Base-by-base conservation (phyloP, 2,888 invertebrate species). In the Bursaphelenchus okinawaensis region DNA sequence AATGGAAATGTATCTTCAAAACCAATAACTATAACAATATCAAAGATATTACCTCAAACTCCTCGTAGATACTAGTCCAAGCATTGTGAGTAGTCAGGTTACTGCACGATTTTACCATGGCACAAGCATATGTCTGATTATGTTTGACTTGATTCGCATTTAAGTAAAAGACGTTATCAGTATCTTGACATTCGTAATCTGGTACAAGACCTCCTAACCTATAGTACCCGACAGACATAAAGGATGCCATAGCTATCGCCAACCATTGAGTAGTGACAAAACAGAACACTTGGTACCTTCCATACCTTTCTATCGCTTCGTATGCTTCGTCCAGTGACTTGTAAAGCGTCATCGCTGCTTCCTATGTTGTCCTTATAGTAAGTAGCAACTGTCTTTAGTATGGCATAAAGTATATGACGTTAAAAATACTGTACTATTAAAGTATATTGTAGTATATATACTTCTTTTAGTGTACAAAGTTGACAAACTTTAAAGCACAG, bases 171-270 rank as follows among this genome's bases (percentile, higher is more conserved):
- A n/a, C 22, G 40, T 68, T 55, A 23, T 68, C 55, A 55, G 52
- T 26, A 62, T 69, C 69, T 26, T 29, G 51, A 22, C 69, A 69
- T 23, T 52, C 20, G 51, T 69, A 69, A 56, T 55, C 59, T 6
- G 69, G 69, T 7, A 71, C 58, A 6, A 69, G 57, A 12, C 69
- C 69, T 24, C 70, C 70, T 20, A 64, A 22, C 22, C 64, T 26
- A 27, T 65, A 66, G 64, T 65, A 66, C 3, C 66, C 66, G 24
- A 57, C 57, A 16, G 63, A 19, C n/a, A 51, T 59, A n/a, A 28
- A 50, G 7, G 54, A 22, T 0, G 66, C 66, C 7, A 28, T 8
- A 7, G 66, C 56, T n/a, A 66, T 66, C 40, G 64, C 56, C 16
- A 29, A 12, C 9, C 52, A 66, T 31, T 66, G 66, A n/a, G 64